Evolutionary conservation across 2,797 vertebrate genomes (phyloP).

Genomic region (Halcyon leucocephala): DNA sequence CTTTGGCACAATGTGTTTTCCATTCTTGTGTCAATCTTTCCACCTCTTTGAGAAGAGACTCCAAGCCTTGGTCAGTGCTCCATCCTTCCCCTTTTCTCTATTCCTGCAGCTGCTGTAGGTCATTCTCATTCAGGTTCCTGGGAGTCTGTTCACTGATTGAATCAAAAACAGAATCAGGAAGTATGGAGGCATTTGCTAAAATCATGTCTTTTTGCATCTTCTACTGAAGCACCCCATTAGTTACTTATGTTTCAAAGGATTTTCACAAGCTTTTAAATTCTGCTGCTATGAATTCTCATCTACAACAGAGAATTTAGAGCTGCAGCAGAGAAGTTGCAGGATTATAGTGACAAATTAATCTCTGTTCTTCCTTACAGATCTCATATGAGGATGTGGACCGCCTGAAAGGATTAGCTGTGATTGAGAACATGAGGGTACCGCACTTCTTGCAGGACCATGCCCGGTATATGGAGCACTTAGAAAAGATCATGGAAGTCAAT

Average conservation of each 20-base stretch:
- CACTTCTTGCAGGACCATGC: slow-evolving; percentile 90
- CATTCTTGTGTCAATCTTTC: not conserved
- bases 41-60: not conserved
- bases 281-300: not conserved
- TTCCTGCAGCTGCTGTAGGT: not conserved
- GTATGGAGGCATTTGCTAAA: not conserved
- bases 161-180: not conserved
- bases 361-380: slow-evolving; percentile 77
- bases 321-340: not conserved
- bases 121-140: not conserved
- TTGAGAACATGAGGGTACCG: slow-evolving; percentile 88
- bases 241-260: not conserved
- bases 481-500: slow-evolving; percentile 93
- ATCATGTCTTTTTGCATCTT: not conserved
- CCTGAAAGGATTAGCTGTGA: slow-evolving; percentile 84
- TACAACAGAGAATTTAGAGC: not conserved
- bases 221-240: not conserved
- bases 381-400: slow-evolving; percentile 93
- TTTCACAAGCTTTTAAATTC: not conserved
- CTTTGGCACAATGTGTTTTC: not conserved
- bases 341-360: not conserved
- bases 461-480: slow-evolving; percentile 87
- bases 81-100: not conserved
- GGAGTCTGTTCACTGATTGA: not conserved
- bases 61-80: not conserved